These are phyloP conservation scores for Stratiomys singularior DNA, from an alignment of 2,888 invertebrate genomes.

Conservation along the genomic window DNA sequence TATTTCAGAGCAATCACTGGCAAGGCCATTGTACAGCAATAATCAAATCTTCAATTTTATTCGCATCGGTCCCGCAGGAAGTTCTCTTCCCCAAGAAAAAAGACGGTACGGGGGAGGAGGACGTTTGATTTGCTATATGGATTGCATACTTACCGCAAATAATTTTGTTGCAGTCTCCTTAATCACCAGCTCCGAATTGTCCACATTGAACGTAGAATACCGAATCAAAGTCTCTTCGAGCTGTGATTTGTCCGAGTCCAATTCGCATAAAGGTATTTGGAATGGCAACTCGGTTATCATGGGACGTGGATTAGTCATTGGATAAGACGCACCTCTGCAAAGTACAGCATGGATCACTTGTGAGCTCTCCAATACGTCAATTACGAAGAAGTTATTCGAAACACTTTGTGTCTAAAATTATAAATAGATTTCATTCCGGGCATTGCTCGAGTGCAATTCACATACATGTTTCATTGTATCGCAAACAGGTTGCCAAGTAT, in stretches of 20 bases:
- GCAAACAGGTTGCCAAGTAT: conserved; percentile 84
- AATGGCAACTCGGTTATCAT: conserved; percentile 80
- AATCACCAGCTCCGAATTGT: conserved; percentile 74
- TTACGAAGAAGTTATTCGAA: conserved; percentile 79
- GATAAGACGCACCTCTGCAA: conserved; percentile 90
- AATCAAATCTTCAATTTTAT: too few species aligned
- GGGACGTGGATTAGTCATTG: conserved; percentile 87
- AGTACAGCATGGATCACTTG: conserved; percentile 84
- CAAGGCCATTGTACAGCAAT: too few species aligned
- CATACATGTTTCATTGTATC: conserved; percentile 77
- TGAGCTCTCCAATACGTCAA: conserved; percentile 80
- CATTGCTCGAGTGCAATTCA: not conserved
- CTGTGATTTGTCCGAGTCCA: conserved; percentile 81
- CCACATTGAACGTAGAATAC: conserved; percentile 71
- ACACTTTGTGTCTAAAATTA: conserved; percentile 70
- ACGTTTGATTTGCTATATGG: too few species aligned
- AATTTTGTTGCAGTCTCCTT: conserved; percentile 87
- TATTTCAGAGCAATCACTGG: too few species aligned
- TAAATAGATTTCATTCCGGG: conserved; percentile 13
- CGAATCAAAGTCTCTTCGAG: conserved; percentile 80
- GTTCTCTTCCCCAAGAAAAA: too few species aligned
- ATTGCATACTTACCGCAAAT: conserved; percentile 80
- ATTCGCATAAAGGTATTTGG: conserved; percentile 81
- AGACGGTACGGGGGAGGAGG: too few species aligned
- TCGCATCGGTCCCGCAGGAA: too few species aligned